Evolutionary conservation across 2,888 invertebrate species (phyloP).

Genomic region (Gordius sp.): DNA sequence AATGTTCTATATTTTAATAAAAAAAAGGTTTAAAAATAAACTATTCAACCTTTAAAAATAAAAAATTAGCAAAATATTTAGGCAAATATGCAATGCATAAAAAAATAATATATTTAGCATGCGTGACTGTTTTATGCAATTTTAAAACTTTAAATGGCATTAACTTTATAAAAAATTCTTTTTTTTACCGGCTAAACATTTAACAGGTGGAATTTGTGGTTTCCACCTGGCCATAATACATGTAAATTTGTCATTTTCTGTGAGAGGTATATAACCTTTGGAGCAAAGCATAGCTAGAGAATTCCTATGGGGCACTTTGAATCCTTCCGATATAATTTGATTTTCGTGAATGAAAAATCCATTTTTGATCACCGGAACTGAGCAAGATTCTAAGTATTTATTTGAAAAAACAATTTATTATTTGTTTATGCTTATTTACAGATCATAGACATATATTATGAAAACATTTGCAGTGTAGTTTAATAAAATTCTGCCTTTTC

Average conservation of each 20-base stretch:
- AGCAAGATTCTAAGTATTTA: slow-evolving; percentile 4
- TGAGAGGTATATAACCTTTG: not conserved
- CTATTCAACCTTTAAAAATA: no score
- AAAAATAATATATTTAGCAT: no score
- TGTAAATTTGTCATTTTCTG: not conserved
- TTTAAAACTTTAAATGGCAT: no score
- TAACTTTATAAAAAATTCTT: no score
- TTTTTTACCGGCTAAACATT: not conserved
- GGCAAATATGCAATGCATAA: no score
- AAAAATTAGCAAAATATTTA: no score
- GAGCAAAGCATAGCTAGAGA: not conserved
- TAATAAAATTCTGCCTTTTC: no score
- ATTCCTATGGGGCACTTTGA: not conserved
- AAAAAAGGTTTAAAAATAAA: not conserved
- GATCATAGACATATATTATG: no score
- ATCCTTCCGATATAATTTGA: not conserved
- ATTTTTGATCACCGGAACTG: not conserved
- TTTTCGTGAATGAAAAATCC: not conserved
- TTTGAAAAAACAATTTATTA: no score
- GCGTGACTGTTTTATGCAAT: no score
- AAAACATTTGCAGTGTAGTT: no score
- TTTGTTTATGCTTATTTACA: no score
- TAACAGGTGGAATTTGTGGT: not conserved
- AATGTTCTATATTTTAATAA: not conserved
- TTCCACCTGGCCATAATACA: not conserved